Evolutionary conservation across 2,113 vertebrate species (phyloP), one percentile per base, ranked within the genome.

Genomic region (Platysternon megacephalum): DNA sequence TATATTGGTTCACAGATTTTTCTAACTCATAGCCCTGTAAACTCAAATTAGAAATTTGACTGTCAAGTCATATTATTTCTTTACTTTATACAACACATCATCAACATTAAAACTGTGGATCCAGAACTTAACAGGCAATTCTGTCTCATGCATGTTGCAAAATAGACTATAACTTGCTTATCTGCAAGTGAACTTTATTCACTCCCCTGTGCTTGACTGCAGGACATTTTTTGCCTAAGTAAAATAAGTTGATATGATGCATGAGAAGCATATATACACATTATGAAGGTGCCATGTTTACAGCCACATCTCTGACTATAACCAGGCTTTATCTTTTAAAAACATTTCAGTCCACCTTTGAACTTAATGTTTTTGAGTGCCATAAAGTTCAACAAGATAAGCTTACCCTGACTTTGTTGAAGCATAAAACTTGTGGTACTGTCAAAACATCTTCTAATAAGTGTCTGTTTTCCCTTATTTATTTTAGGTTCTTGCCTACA

Each of bases 401-500:
- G 72, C 28, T 79, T 68, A 61, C 83, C 13, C 82, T 61, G 89
- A 52, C 11, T 85, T 80, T 28, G 72, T 29, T 80, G 44, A 51
- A 61, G 12, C 11, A 1, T 78, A 79, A 42, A 95, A 49, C 26
- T 55, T 84, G 56, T n/a, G 87, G 32, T 76, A 86, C 55, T 82
- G 61, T 82, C 56, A 87, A 88, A 93, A 19, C 19, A 61, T 17
- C 13, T 85, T 76, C 58, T 80, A 89, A 39, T 87, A 91, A 51
- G 8, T 82, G 2, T 80, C n/a, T 53, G 28, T 5, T 92, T 85
- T 85, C 42, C 89, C 52, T 89, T 93, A 16, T 84, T 93, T 92
- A 56, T 94, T 97, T 88, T 94, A 99, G 99, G 99, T 99, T 82
- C 98, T 99, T 8, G 99, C 99, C 0, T 99, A 99, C 97, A 99